Percentiles rank a stretch among this genome's conserved stretches.
These are phyloP conservation scores for Cervus canadensis DNA, from an alignment of 2,113 vertebrate species.

Conservation along the genomic window DNA sequence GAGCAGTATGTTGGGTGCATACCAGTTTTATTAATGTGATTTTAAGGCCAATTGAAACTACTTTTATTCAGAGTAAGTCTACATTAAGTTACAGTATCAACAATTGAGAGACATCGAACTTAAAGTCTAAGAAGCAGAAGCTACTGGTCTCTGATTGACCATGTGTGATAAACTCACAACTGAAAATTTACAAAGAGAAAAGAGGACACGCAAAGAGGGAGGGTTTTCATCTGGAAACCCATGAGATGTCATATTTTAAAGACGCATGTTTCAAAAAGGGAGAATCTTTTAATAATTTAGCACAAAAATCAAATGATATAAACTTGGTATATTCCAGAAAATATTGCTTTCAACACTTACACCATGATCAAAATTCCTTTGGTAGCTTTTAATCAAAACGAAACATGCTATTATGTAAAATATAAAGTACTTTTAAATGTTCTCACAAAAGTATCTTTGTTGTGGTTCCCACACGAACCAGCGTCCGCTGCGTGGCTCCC, in stretches of 20 bases:
- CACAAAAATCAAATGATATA: conserved; percentile 73
- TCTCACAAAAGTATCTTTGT: conserved; percentile 66
- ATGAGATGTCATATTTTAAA: conserved; percentile 63
- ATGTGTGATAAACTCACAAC: conserved; percentile 55
- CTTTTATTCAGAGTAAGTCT: conserved; percentile 74
- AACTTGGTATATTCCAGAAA: conserved; percentile 76
- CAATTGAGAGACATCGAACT: conserved; percentile 78
- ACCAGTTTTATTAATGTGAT: conserved; percentile 53
- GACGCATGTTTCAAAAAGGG: conserved; percentile 72
- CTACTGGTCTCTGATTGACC: conserved; percentile 66
- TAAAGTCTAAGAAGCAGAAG: conserved; percentile 56
- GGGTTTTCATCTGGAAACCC: conserved; percentile 67
- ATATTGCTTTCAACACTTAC: conserved; percentile 76
- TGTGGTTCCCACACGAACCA: conserved; percentile 49
- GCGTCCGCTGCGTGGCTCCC: conserved; percentile 41
- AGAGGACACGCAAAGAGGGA: conserved; percentile 67
- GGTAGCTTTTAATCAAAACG: conserved; percentile 78
- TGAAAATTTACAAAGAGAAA: conserved; percentile 74
- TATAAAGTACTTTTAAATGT: conserved; percentile 69
- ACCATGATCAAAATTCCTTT: conserved; percentile 78
- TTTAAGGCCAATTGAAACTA: conserved; percentile 63
- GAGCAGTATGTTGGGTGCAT: background rate
- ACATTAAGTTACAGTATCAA: conserved; percentile 84
- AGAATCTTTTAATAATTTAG: conserved; percentile 70
- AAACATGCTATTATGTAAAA: conserved; percentile 77